Conservation (phyloP, 2,113 vertebrate genomes). For the Pyrgilauda ruficollis region DNA sequence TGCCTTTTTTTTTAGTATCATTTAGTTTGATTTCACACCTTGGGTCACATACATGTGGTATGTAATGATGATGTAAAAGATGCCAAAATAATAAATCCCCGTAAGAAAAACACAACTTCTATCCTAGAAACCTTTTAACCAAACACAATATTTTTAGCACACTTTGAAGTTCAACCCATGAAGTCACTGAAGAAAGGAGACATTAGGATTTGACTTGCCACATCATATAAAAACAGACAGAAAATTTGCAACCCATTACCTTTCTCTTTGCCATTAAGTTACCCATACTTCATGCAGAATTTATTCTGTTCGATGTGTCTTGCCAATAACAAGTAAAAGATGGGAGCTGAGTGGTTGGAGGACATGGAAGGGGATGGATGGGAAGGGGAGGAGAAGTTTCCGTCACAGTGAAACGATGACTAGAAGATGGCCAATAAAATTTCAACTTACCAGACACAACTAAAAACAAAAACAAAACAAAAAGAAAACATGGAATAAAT, state of each 20-base stretch:
- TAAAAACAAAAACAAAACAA: constrained; percentile 87
- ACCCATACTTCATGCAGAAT: constrained; percentile 84
- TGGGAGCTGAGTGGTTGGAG: constrained; percentile 90
- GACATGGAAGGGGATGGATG: constrained; percentile 88
- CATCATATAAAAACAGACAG: constrained; percentile 53
- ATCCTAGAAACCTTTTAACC: neutral
- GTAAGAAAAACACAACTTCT: neutral
- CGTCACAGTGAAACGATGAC: constrained; percentile 89
- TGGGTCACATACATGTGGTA: neutral
- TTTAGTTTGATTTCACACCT: neutral
- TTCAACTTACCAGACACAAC: constrained; percentile 99
- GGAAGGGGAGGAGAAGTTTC: constrained; percentile 90
- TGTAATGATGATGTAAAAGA: neutral
- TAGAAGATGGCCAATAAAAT: constrained; percentile 95
- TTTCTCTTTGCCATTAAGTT: constrained; percentile 86
- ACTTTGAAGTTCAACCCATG: neutral
- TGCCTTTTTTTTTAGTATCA: neutral
- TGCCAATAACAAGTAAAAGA: constrained; percentile 90
- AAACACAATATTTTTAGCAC: neutral
- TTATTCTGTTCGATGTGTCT: constrained; percentile 85
- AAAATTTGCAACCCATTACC: constrained; percentile 85
- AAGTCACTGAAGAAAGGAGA: neutral
- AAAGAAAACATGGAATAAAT: constrained; percentile 87
- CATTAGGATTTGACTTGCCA: constrained; percentile 2
- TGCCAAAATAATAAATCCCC: neutral